Conservation (phyloP, 2,888 invertebrate species). For the Cacoxenus indagator region DNA sequence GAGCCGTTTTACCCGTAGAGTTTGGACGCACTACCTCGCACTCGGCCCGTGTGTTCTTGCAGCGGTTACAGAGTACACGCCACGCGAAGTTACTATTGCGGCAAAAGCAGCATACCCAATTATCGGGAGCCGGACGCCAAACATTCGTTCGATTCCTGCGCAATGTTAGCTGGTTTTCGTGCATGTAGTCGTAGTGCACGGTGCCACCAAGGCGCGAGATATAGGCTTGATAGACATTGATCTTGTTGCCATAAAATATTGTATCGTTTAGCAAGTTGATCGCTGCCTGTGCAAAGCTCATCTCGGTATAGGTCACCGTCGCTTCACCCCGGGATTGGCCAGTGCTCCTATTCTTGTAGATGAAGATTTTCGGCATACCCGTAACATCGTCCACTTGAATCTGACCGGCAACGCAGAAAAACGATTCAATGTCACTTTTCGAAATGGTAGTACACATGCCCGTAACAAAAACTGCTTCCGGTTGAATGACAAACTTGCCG, state of each 20-base stretch:
- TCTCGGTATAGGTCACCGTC: constrained; percentile 46
- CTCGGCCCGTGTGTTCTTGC: constrained; percentile 36
- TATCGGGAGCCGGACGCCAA: constrained; percentile 53
- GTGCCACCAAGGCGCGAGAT: constrained; percentile 42
- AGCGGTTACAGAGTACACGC: constrained; percentile 50
- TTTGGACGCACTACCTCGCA: not conserved
- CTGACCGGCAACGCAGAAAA: constrained; percentile 43
- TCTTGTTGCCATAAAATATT: constrained; percentile 40
- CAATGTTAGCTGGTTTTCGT: constrained; percentile 28
- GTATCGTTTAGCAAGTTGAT: constrained; percentile 39
- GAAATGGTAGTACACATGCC: constrained; percentile 50
- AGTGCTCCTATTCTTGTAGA: constrained; percentile 50
- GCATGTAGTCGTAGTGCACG: constrained; percentile 43
- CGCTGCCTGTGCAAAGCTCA: constrained; percentile 46
- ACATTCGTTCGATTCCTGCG: constrained; percentile 38
- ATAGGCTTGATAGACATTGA: constrained; percentile 49
- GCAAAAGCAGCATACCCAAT: constrained; percentile 48
- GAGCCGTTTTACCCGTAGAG: too few relatives aligned
- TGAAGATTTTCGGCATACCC: constrained; percentile 52
- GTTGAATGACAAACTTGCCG: constrained; percentile 34
- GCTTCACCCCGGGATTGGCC: constrained; percentile 54
- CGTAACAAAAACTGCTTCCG: constrained; percentile 49
- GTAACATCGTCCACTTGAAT: constrained; percentile 41
- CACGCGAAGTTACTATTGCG: constrained; percentile 52
- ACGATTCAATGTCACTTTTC: constrained; percentile 47